Percentiles rank a stretch among this genome's conserved stretches.
These are phyloP conservation scores for Rotaria socialis DNA, from an alignment of 2,888 invertebrate species.

Conservation along the genomic window DNA sequence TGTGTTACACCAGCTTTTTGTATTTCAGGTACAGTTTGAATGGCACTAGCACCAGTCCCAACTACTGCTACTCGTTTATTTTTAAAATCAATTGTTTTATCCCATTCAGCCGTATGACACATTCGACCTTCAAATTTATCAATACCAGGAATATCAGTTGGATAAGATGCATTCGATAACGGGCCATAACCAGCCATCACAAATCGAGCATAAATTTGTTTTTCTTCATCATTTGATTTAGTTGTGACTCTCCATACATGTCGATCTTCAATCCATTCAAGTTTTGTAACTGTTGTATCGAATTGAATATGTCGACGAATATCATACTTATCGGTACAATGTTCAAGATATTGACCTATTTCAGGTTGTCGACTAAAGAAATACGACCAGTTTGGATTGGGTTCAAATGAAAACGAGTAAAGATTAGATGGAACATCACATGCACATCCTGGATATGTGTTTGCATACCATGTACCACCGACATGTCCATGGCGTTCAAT, in stretches of 20 bases:
- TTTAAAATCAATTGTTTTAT: background rate
- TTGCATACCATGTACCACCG: background rate
- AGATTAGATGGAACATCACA: constrained; percentile 35
- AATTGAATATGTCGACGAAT: background rate
- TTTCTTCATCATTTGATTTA: background rate
- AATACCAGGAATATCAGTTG: background rate
- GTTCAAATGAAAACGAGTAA: constrained; percentile 22
- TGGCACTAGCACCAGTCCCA: constrained; percentile 18
- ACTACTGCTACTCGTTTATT: background rate
- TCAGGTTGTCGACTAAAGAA: background rate
- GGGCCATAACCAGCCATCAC: background rate
- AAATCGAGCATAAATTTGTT: background rate
- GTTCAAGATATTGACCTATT: background rate
- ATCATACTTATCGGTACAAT: background rate
- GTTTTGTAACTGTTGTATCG: background rate
- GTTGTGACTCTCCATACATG: background rate
- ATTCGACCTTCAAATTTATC: background rate
- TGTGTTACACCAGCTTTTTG: background rate
- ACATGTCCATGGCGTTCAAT: background rate
- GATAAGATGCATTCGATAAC: background rate
- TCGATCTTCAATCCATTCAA: background rate
- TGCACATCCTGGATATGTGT: constrained; percentile 12
- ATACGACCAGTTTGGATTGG: background rate
- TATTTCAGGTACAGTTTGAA: background rate
- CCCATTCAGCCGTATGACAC: background rate